These are phyloP conservation scores for Sarcoramphus papa DNA, from an alignment of 2,797 vertebrate genomes.

Conservation along the genomic window DNA sequence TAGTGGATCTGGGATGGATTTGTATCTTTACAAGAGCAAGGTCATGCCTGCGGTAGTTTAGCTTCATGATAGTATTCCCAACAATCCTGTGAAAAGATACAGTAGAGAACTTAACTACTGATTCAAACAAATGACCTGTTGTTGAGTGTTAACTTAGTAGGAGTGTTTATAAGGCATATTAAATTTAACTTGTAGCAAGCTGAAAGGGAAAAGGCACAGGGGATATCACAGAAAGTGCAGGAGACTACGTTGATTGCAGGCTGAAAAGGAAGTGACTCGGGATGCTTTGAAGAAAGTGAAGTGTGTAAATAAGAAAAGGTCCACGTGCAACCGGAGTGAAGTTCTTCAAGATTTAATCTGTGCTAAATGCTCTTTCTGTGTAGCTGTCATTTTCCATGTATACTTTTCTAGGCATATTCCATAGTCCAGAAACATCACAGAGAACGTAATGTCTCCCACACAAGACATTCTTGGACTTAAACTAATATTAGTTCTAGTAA, in stretches of 20 bases:
- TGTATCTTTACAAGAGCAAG: background rate
- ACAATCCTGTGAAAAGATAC: background rate
- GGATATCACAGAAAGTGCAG: background rate
- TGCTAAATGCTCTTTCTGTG: background rate
- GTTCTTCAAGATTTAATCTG: background rate
- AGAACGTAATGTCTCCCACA: background rate
- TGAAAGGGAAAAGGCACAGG: background rate
- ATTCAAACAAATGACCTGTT: background rate
- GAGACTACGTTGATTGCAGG: background rate
- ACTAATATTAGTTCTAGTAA: background rate
- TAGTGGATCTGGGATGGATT: background rate
- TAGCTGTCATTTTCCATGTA: background rate
- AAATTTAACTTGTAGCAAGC: background rate
- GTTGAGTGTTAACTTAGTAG: background rate
- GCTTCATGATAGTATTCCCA: background rate
- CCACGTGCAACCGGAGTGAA: background rate
- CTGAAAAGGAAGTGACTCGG: background rate
- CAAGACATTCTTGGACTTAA: background rate
- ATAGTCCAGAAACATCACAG: background rate
- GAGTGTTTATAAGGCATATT: background rate
- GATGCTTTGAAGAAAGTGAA: background rate
- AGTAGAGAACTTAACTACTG: background rate
- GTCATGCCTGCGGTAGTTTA: background rate
- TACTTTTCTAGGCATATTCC: background rate
- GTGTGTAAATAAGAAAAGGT: background rate